Base-by-base conservation (phyloP, 2,797 vertebrate genomes). In the Sciurus carolinensis region DNA sequence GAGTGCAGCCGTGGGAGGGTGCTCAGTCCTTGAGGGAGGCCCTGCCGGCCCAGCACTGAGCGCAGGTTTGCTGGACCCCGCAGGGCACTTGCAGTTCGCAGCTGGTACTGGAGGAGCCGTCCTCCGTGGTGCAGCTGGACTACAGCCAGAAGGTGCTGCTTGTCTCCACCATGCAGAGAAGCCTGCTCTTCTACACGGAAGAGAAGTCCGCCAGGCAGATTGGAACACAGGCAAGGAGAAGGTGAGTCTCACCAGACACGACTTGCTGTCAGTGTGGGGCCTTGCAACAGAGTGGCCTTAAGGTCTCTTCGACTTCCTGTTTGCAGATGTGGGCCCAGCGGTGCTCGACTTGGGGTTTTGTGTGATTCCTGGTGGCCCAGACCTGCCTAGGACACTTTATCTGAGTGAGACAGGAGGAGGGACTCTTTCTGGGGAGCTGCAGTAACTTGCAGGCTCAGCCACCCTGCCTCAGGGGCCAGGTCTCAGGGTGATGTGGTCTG, bases 121-220 rank as follows among this genome's bases (percentile, higher is more conserved):
- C 99, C 57, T 99, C 99, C 0, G 98, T 99, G 54, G 99, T 99
- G 17, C 99, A 99, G 98, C 93, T 99, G 98, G 99, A 99, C 89
- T 99, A 99, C 96, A 99, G 98, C 97, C 99, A 99, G 97, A 99
- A 99, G 95, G 98, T 99, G 62, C 98, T 99, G 95, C 99, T 99
- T 6, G 98, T 99, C 81, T 99, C 99, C 1, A 99, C 99, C 6
- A 97, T 98, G 50, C 99, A 99, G 87, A 97, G 99, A 28, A 99
- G 99, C 52, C 94, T 99, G 47, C 99, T 99, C 6, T 99, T 99
- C 97, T 99, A 99, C 98, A 99, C 99, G 0, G 99, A 99, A 95
- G 99, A 98, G 91, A 99, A 99, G 94, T 98, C 99, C 0, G 98
- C 99, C 86, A 98, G 98, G 97, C 99, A 99, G 98, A 98, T 99